Evolutionary conservation across 2,113 vertebrate genomes (phyloP).

Genomic region (Meles meles): DNA sequence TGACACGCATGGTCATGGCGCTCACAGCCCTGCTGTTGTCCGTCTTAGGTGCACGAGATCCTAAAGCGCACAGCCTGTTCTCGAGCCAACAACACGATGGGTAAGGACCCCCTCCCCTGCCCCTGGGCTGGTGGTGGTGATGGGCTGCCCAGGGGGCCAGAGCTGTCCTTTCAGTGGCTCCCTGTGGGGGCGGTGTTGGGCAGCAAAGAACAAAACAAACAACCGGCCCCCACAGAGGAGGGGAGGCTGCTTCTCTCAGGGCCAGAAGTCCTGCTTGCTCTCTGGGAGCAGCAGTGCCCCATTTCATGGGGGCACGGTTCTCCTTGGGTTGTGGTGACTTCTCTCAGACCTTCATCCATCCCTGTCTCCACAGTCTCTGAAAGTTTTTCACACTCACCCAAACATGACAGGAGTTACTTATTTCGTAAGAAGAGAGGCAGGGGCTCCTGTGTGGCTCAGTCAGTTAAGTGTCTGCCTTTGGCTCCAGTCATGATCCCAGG

Average conservation of each 20-base stretch:
- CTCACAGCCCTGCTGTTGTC: slow-evolving; percentile 29
- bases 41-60: slow-evolving; percentile 92
- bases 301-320: neutral
- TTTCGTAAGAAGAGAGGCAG: neutral
- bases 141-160: neutral
- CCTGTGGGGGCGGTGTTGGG: neutral
- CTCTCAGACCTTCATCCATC: neutral
- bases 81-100: slow-evolving; percentile 92
- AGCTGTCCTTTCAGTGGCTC: slow-evolving; percentile 2
- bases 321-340: neutral
- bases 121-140: fast-evolving
- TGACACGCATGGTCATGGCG: neutral
- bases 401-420: neutral
- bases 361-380: neutral
- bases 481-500: no score
- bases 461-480: no score
- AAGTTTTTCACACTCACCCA: neutral
- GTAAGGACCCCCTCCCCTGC: slow-evolving; percentile 80
- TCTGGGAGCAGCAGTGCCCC: neutral
- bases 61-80: slow-evolving; percentile 91
- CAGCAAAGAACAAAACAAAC: neutral
- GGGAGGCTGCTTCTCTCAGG: neutral
- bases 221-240: neutral
- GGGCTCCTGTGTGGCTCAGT: no score
- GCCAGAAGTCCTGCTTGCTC: neutral